Conservation (phyloP, 2,888 invertebrate species). For the Ophraella communa region DNA sequence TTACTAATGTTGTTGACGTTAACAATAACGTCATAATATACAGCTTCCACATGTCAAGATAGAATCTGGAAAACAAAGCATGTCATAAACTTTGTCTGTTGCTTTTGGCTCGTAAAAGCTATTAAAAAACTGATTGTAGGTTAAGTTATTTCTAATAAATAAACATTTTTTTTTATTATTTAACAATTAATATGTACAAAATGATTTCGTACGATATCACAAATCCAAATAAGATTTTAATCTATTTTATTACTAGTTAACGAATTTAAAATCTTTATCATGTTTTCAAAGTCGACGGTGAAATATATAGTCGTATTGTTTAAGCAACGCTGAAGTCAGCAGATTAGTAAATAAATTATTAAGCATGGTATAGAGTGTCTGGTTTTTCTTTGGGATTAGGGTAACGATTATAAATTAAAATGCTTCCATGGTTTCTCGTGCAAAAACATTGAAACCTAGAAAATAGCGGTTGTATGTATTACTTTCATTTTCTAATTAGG, state of each 20-base stretch:
- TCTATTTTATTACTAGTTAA: neutral
- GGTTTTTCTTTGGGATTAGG: no score
- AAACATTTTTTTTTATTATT: neutral
- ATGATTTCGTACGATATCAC: neutral
- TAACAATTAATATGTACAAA: neutral
- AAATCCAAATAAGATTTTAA: neutral
- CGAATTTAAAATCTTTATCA: neutral
- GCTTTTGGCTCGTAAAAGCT: no score
- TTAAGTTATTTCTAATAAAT: neutral
- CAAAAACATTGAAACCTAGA: no score
- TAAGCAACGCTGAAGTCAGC: neutral
- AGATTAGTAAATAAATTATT: no score
- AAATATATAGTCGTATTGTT: neutral
- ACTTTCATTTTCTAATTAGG: no score
- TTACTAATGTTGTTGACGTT: conserved; percentile 28
- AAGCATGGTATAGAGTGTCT: no score
- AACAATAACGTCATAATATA: conserved; percentile 20
- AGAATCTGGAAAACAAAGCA: conserved; percentile 20
- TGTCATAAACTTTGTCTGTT: no score
- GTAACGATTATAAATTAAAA: no score
- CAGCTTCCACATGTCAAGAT: conserved; percentile 26
- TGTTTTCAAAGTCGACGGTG: neutral
- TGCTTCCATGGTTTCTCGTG: no score
- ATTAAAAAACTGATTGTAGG: neutral
- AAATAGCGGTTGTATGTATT: no score